These are phyloP conservation scores for Pelodiscus sinensis DNA, from an alignment of 2,113 vertebrate genomes.

Conservation along the genomic window DNA sequence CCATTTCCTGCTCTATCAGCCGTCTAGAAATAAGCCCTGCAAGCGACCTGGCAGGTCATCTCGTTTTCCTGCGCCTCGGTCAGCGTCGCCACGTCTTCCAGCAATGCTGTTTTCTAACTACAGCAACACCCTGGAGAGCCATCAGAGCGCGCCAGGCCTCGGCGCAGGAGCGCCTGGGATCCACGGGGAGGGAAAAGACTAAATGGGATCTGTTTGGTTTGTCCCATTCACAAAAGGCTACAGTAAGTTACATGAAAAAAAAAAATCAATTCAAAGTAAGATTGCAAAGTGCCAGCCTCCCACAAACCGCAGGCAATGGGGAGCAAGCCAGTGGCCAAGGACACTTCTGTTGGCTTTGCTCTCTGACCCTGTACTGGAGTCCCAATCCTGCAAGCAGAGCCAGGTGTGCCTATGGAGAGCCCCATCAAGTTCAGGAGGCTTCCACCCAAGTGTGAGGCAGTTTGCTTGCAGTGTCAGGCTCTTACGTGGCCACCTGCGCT, in stretches of 20 bases:
- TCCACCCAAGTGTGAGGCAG: neutral
- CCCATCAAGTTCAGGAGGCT: rapidly evolving
- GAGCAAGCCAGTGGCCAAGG: neutral
- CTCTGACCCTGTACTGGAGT: neutral
- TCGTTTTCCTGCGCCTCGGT: slow-evolving; percentile 27
- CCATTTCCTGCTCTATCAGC: slow-evolving; percentile 17
- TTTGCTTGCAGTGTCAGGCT: neutral
- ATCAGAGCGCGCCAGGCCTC: neutral
- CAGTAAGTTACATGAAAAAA: neutral
- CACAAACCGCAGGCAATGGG: neutral
- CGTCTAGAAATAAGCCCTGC: slow-evolving; percentile 48
- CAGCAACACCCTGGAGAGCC: slow-evolving; percentile 53
- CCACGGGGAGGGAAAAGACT: neutral
- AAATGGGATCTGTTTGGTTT: neutral
- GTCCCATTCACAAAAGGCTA: neutral
- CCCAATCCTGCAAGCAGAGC: neutral
- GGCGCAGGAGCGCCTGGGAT: neutral
- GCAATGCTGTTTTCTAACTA: slow-evolving; percentile 57
- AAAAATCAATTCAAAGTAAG: neutral
- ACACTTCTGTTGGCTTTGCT: neutral
- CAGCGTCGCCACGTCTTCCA: slow-evolving; percentile 33
- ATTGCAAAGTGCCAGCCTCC: no score
- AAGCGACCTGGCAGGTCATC: slow-evolving; percentile 61
- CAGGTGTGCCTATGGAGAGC: neutral
- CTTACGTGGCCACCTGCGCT: neutral